Evolutionary conservation across 2,888 invertebrate genomes (phyloP), one percentile per base, ranked within the genome.

Genomic region (Cheilosia impressa): DNA sequence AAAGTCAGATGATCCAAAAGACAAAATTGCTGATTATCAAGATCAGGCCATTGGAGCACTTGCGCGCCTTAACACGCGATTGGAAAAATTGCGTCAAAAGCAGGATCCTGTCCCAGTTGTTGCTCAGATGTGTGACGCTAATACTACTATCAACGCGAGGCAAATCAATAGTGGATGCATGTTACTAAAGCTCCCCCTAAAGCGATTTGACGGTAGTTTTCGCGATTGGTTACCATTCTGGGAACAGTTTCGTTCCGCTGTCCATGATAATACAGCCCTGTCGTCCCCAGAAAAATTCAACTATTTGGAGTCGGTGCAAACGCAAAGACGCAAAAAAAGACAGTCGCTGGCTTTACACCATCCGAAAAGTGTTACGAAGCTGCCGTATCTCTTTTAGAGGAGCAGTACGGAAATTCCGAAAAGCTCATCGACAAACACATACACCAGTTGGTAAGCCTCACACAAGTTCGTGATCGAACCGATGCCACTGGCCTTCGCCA

Each of bases 291-390:
- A 76, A 43, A 65, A 65, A 19, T 65, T 73, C 24, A 65, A 53
- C 22, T 72, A 73, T 22, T 22, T 72, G 43, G 72, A 76, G 24
- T 66, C 75, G 31, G 57, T 58, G 24, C 31, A 66, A 1, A 76
- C 15, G 66, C 66, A n/a, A n/a, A n/a, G n/a, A n/a, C n/a, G n/a
- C n/a, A n/a, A 0, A 66, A 47, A 22, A 75, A 58, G 41, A 31
- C 27, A 9, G 55, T 73, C 6, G 50, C 53, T 22, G 73, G 73
- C 6, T 66, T 66, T 41, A 66, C 50, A 0, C 75, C 68, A 2
- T 55, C 55, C 2, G 68, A 55, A 10, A 34, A 43, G 53, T 62
- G 53, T 43, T 62, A 72, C 6, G 62, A 65, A 1, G 24, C 50
- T 2, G 65, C 62, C 2, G 19, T 75, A n/a, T 55, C 47, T 6